A percentile compares a stretch with the other conserved stretches of the same genome.
Evolutionary conservation across 2,113 vertebrate species (phyloP).

Genomic region (Peromyscus leucopus): DNA sequence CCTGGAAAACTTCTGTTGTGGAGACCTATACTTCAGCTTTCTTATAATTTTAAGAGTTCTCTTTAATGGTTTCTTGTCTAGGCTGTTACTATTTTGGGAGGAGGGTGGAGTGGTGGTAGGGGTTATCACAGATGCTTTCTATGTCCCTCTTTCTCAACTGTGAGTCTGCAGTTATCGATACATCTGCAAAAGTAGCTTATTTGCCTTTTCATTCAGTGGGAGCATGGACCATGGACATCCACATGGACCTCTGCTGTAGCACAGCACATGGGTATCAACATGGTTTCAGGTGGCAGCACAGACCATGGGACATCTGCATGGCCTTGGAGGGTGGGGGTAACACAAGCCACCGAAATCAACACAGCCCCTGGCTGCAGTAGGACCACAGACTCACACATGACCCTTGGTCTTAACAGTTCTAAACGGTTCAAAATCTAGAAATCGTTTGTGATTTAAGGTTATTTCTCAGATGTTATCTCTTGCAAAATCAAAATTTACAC

Average conservation of each 20-base stretch:
- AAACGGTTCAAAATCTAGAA: background rate
- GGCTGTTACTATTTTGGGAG: background rate
- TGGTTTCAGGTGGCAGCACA: background rate
- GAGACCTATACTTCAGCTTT: background rate
- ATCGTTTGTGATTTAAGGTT: background rate
- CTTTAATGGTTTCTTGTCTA: background rate
- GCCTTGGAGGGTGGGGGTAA: background rate
- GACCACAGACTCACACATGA: background rate
- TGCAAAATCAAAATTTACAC: no score
- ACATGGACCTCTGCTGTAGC: background rate
- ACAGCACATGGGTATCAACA: background rate
- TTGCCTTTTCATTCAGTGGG: background rate
- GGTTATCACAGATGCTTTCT: background rate
- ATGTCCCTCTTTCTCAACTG: background rate
- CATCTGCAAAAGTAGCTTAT: background rate
- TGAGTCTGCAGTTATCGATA: background rate
- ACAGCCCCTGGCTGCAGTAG: background rate
- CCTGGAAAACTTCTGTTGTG: background rate
- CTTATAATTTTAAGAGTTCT: background rate
- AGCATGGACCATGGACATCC: background rate
- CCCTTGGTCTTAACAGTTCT: no score
- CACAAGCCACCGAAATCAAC: background rate
- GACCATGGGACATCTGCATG: background rate
- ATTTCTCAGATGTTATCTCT: background rate
- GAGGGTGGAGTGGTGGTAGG: no score